Base-by-base conservation (phyloP, 1,140 invertebrate genomes). In the Drosophila melanica region DNA sequence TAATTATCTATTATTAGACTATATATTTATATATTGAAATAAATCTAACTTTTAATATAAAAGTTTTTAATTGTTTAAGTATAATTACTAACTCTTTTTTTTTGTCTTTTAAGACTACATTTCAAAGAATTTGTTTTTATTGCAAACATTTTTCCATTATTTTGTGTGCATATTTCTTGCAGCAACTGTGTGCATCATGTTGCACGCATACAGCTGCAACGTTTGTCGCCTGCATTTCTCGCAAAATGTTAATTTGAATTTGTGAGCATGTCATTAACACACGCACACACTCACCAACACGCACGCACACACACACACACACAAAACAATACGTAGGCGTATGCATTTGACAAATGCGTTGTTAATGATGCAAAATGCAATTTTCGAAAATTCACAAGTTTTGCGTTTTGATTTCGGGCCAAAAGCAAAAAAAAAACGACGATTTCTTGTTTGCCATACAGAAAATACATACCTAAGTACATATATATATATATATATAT, bases 261-360 rank as follows among this genome's bases (percentile, higher is more conserved):
- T 89, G 85, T 89, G 85, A 89, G 80, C 85, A 89, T 89, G 85
- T 84, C 86, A 90, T 90, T 90, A 90, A 90, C 85, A 84, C 85
- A 90, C 74, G 55, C 63, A 51, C 70, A 67, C 45, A 57, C 50
- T 39, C 75, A 68, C 54, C 23, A 18, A 12, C 44, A 35, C 50
- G 53, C 57, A 66, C 48, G 59, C 53, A 62, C 57, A 64, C 33
- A 42, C 27, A 42, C 27, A 44, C 12, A n/a, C n/a, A 51, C 20
- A n/a, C 51, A 45, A 23, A 71, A 63, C 80, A 70, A 72, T 62
- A 42, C 68, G 81, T 55, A 65, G 73, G 77, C 58, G 74, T 81
- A 86, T 81, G 79, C 72, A 76, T 89, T 89, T 89, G 84, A 89
- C 84, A 89, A 89, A 89, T 89, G 84, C 74, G 77, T 89, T 89